Evolutionary conservation across 1,140 invertebrate species (phyloP).

Genomic region (Chlorops oryzae): DNA sequence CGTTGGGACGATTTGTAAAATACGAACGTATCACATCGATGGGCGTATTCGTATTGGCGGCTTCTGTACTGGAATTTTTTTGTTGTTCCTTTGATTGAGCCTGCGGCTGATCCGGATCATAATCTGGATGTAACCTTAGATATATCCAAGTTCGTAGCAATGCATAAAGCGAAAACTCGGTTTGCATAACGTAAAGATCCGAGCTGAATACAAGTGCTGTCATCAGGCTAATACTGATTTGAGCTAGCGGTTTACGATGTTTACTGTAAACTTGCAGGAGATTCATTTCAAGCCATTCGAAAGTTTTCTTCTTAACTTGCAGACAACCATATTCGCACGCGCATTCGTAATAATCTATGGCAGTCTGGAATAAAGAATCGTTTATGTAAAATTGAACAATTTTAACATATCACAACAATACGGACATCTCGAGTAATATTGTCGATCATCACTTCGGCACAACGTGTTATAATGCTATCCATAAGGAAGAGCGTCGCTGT

Average conservation of each 20-base stretch:
- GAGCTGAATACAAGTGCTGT: conserved; percentile 57
- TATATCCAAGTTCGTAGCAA: conserved; percentile 66
- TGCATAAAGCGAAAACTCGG: conserved; percentile 74
- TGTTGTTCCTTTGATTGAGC: not conserved
- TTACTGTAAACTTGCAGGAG: conserved; percentile 57
- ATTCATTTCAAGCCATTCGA: conserved; percentile 67
- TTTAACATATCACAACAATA: no score
- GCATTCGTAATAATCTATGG: conserved; percentile 63
- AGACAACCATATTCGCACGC: conserved; percentile 62
- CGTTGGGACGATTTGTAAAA: conserved; percentile 44
- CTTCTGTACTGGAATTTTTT: not conserved
- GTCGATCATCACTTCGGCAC: conserved; percentile 69
- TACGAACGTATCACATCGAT: conserved; percentile 31
- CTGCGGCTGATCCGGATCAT: conserved; percentile 29
- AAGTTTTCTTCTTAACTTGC: conserved; percentile 56
- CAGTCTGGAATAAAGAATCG: conserved; percentile 55
- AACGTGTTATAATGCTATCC: conserved; percentile 70
- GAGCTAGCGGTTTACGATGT: conserved; percentile 53
- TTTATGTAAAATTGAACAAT: conserved; percentile 6
- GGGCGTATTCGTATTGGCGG: conserved; percentile 17
- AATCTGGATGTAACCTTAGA: conserved; percentile 45
- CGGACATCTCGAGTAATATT: no score
- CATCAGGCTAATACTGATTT: conserved; percentile 63
- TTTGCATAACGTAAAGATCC: conserved; percentile 70
- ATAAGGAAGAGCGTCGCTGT: conserved; percentile 72